Conservation (phyloP, 1,140 invertebrate species). For the Hyles euphorbiae region DNA sequence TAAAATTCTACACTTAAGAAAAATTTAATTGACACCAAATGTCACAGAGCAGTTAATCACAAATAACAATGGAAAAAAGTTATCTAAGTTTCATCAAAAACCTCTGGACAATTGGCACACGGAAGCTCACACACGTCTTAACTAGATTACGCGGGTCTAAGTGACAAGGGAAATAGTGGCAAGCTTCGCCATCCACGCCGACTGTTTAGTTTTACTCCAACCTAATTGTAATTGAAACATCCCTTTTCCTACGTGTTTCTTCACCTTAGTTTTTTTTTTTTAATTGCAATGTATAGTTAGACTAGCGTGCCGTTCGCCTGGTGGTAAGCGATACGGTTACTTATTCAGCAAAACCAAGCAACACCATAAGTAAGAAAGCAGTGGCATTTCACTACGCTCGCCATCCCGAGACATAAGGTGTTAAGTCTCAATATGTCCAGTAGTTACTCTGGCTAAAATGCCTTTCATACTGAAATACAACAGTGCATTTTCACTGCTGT, state of each 20-base stretch:
- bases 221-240: constrained; percentile 5
- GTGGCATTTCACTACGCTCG: too few relatives aligned
- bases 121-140: constrained; percentile 8
- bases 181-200: not conserved
- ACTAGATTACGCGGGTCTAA: constrained; percentile 8
- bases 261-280: not conserved
- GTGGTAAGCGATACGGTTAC: too few relatives aligned
- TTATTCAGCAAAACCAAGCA: too few relatives aligned
- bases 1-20: too few relatives aligned
- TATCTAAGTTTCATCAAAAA: not conserved
- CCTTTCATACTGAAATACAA: too few relatives aligned
- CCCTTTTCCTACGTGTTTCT: not conserved
- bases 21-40: too few relatives aligned
- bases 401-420: too few relatives aligned
- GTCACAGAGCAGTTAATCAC: not conserved
- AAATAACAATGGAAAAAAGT: not conserved
- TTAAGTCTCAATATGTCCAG: too few relatives aligned
- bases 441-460: too few relatives aligned
- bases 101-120: not conserved
- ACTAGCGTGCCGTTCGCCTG: too few relatives aligned
- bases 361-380: too few relatives aligned
- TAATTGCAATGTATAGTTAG: not conserved
- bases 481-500: too few relatives aligned
- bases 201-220: constrained; percentile 3
- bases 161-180: constrained; percentile 8